These are phyloP conservation scores for Sorex araneus DNA, from an alignment of 2,113 vertebrate species.

Conservation along the genomic window DNA sequence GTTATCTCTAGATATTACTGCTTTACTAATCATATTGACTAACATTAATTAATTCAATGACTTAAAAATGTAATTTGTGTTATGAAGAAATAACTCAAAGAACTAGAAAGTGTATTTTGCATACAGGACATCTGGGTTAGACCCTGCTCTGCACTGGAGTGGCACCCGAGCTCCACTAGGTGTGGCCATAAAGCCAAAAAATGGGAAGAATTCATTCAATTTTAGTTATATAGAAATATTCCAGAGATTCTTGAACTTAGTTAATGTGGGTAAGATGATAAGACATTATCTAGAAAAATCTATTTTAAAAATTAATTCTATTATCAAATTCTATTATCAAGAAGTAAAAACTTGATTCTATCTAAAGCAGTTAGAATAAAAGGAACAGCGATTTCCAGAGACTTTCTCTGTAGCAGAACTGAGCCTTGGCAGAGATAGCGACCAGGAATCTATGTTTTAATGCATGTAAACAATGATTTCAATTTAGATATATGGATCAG, in stretches of 20 bases:
- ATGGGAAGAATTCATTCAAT: too few relatives aligned
- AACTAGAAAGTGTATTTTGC: too few relatives aligned
- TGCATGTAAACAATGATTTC: background rate
- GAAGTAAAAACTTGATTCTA: too few relatives aligned
- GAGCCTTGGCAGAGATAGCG: background rate
- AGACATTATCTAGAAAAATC: background rate
- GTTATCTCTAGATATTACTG: conserved; percentile 32
- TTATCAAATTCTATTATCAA: too few relatives aligned
- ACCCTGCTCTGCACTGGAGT: too few relatives aligned
- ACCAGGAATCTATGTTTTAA: background rate
- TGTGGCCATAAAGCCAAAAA: too few relatives aligned
- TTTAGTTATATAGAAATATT: background rate
- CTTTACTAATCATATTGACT: conserved; percentile 28
- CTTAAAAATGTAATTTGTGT: background rate
- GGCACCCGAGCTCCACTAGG: background rate
- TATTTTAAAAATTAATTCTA: too few relatives aligned
- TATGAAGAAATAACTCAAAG: too few relatives aligned
- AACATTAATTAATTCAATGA: background rate
- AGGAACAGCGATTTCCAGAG: background rate
- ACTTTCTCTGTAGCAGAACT: background rate
- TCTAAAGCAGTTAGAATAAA: conserved; percentile 20
- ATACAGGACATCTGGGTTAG: too few relatives aligned
- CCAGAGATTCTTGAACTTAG: conserved; percentile 35
- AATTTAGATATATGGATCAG: too few relatives aligned
- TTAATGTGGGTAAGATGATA: background rate